A percentile compares a stretch with the other conserved stretches of the same genome.
Evolutionary conservation across 2,888 invertebrate genomes (phyloP).

Genomic region (Quadroppia sp.): DNA sequence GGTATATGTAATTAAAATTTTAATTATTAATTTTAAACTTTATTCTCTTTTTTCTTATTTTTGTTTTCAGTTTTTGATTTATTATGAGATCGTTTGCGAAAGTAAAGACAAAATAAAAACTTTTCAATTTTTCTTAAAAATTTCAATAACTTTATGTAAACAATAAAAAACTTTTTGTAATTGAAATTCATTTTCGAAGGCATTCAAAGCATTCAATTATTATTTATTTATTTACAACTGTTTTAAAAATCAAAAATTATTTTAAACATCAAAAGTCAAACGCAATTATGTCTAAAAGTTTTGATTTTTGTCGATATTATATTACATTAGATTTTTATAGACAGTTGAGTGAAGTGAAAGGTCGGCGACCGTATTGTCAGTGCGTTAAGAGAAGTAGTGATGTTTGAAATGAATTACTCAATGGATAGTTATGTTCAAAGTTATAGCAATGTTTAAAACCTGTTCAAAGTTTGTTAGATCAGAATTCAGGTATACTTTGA

Average conservation of each 20-base stretch:
- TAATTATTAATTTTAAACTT: too few species aligned
- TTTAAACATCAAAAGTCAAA: neutral
- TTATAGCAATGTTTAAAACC: conserved; percentile 10
- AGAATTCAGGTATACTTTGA: neutral
- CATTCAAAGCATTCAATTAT: neutral
- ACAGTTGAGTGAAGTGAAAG: conserved; percentile 2
- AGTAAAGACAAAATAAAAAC: neutral
- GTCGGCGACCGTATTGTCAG: conserved; percentile 8
- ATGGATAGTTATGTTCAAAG: neutral
- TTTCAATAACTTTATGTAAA: neutral
- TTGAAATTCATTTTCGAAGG: neutral
- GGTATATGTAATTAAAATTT: too few species aligned
- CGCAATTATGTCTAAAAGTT: neutral
- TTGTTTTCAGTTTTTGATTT: too few species aligned
- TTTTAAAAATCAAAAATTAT: neutral
- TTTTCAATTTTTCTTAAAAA: neutral
- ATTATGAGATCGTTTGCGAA: neutral
- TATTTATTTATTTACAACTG: neutral
- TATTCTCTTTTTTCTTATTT: too few species aligned
- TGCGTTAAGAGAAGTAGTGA: neutral
- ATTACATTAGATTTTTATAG: neutral
- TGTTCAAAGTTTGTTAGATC: neutral
- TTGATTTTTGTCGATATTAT: neutral
- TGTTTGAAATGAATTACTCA: neutral
- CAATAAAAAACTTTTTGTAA: neutral